These are phyloP conservation scores for Drosophila emarginata DNA, from an alignment of 2,888 invertebrate genomes.

Conservation along the genomic window DNA sequence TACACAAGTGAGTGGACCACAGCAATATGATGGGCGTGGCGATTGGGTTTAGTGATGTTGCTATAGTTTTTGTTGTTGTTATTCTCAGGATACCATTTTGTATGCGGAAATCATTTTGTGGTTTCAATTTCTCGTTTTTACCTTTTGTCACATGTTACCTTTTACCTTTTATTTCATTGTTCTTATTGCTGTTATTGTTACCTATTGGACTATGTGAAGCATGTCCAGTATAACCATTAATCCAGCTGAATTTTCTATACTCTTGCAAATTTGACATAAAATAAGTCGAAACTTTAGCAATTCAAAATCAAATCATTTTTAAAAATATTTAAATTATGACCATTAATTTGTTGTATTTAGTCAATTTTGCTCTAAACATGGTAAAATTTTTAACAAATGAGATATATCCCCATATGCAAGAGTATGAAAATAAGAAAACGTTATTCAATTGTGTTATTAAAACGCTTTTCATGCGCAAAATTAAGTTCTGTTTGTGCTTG, in stretches of 20 bases:
- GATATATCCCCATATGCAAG: not conserved
- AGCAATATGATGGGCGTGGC: not conserved
- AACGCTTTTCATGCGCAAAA: slow-evolving; percentile 54
- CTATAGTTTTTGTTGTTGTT: not conserved
- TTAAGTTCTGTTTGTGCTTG: slow-evolving; percentile 45
- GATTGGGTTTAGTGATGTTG: not conserved
- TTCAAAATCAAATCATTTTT: too few species aligned
- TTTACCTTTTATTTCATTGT: slow-evolving; percentile 18
- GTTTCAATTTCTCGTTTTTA: slow-evolving; percentile 43
- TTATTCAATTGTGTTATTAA: slow-evolving; percentile 53
- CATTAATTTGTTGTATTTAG: too few species aligned
- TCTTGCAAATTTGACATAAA: not conserved
- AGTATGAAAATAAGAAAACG: slow-evolving; percentile 34
- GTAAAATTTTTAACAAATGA: too few species aligned
- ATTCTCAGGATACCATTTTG: slow-evolving; percentile 12
- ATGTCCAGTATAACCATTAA: not conserved
- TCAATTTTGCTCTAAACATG: too few species aligned
- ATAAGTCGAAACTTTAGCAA: too few species aligned
- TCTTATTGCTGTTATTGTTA: slow-evolving; percentile 28
- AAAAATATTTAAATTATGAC: too few species aligned
- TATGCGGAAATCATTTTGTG: slow-evolving; percentile 48
- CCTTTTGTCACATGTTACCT: not conserved
- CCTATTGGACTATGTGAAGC: slow-evolving; percentile 27
- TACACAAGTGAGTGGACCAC: slow-evolving; percentile 6
- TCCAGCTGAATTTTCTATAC: not conserved